Evolutionary conservation across 2,888 invertebrate species (phyloP).

Genomic region (Nomada goodeniana): DNA sequence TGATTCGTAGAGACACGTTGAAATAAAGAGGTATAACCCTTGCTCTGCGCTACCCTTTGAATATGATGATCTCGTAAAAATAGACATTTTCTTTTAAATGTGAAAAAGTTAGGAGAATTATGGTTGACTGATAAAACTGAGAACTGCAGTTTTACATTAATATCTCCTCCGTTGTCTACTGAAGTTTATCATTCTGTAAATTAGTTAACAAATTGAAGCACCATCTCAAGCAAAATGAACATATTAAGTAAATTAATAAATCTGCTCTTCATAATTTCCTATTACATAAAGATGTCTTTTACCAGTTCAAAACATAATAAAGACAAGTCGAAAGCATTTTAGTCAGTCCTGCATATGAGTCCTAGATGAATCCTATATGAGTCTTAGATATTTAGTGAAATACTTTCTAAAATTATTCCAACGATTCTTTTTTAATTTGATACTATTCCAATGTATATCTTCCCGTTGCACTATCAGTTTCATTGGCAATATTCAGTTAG

Average conservation of each 20-base stretch:
- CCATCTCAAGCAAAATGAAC: too few species aligned
- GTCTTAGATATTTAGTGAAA: background rate
- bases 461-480: background rate
- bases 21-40: background rate
- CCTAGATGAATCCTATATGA: background rate
- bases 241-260: too few species aligned
- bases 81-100: background rate
- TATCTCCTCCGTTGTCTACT: too few species aligned
- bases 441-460: background rate
- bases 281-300: too few species aligned
- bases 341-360: too few species aligned
- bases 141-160: background rate
- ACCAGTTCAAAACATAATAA: too few species aligned
- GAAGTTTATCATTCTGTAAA: too few species aligned
- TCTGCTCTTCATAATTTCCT: too few species aligned
- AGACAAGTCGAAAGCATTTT: too few species aligned
- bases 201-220: too few species aligned
- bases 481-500: background rate
- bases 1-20: conserved; percentile 38
- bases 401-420: background rate
- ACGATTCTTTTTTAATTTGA: background rate
- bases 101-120: background rate
- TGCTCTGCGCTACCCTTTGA: background rate
- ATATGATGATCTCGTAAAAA: background rate
- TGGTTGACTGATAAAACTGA: background rate